Percentiles rank a stretch among this genome's conserved stretches.
These are phyloP conservation scores for Galeopsomyia nigrocyanea DNA, from an alignment of 2,888 invertebrate species.

Conservation along the genomic window DNA sequence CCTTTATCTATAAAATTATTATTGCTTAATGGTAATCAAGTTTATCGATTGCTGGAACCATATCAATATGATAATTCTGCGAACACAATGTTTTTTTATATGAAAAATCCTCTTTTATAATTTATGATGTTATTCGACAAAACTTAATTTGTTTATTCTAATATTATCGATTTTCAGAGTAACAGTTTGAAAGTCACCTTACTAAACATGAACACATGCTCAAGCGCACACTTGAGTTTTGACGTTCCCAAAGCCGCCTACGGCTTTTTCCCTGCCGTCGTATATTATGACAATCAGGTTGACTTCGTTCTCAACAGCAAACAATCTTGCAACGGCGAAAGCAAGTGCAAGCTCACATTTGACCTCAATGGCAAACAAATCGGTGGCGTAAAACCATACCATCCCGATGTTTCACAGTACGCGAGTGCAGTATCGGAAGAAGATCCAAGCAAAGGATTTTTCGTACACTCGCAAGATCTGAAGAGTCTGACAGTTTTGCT, in stretches of 20 bases:
- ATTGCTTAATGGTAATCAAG: too few species aligned
- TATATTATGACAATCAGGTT: conserved; percentile 12
- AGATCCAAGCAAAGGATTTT: conserved; percentile 27
- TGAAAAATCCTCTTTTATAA: neutral
- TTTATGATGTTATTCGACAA: neutral
- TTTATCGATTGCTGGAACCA: too few species aligned
- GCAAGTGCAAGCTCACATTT: conserved; percentile 24
- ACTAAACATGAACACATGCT: conserved; percentile 19
- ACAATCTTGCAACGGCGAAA: conserved; percentile 1
- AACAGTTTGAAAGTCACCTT: conserved; percentile 25
- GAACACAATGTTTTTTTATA: neutral
- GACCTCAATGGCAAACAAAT: conserved; percentile 31
- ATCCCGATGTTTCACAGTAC: conserved; percentile 7
- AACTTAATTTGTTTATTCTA: neutral
- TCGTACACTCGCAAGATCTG: neutral
- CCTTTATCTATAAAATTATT: too few species aligned
- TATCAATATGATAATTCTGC: neutral
- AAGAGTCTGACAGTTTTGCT: conserved; percentile 11
- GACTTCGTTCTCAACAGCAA: conserved; percentile 29
- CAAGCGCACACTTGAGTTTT: neutral
- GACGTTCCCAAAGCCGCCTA: conserved; percentile 22
- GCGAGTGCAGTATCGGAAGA: conserved; percentile 17
- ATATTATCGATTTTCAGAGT: neutral
- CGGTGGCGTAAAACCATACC: conserved; percentile 12
- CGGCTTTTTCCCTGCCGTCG: conserved; percentile 17